phyloP scores from a whole-genome alignment of 2,888 invertebrate genomes.

The Brachyptera putata region DNA sequence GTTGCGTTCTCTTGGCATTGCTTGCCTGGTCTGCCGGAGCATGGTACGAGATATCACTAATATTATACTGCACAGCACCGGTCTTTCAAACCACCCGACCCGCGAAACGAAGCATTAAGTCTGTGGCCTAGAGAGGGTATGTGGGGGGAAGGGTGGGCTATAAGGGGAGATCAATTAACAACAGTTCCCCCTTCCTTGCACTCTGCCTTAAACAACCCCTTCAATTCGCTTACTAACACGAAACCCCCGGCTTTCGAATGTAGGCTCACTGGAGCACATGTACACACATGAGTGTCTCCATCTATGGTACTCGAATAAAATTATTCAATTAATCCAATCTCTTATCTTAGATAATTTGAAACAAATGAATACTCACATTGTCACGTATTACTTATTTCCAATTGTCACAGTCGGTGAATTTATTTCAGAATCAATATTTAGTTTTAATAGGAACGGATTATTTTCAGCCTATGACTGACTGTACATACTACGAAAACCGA shows the following conservation, averaged over 20 bases:
- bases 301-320: too few relatives aligned
- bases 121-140: slow-evolving; percentile 22
- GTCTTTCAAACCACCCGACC: slow-evolving; percentile 19
- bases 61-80: slow-evolving; percentile 28
- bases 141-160: slow-evolving; percentile 7
- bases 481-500: too few relatives aligned
- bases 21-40: slow-evolving; percentile 18
- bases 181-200: slow-evolving; percentile 27
- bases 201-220: slow-evolving; percentile 23
- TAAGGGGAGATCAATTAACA: slow-evolving; percentile 30
- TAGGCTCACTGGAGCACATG: slow-evolving; percentile 3
- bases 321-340: too few relatives aligned
- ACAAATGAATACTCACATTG: too few relatives aligned
- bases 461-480: too few relatives aligned
- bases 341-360: too few relatives aligned
- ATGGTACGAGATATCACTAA: slow-evolving; percentile 31
- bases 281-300: slow-evolving; percentile 4
- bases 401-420: too few relatives aligned
- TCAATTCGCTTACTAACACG: slow-evolving; percentile 28
- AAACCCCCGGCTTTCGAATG: slow-evolving; percentile 15
- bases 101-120: slow-evolving; percentile 29
- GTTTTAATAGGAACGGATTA: too few relatives aligned
- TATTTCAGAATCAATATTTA: too few relatives aligned
- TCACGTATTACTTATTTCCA: too few relatives aligned
- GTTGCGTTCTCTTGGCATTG: slow-evolving; percentile 21